Evolutionary conservation across 2,888 invertebrate species (phyloP).

Genomic region (Hemistola chrysoprasaria): DNA sequence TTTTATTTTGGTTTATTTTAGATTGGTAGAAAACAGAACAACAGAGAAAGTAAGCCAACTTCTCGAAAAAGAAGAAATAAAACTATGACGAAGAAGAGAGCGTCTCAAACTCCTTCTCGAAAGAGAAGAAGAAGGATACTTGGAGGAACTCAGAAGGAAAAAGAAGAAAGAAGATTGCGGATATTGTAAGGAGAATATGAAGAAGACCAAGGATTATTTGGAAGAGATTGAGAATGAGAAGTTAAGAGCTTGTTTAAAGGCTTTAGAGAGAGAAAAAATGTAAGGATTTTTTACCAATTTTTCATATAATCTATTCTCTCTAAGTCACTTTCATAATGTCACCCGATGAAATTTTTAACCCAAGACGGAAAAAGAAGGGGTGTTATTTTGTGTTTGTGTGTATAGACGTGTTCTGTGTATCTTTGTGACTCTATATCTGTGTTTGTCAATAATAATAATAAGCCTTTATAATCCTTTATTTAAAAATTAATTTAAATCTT

Average conservation of each 20-base stretch:
- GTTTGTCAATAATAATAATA: too few relatives aligned
- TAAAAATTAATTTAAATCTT: too few relatives aligned
- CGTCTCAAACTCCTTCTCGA: conserved; percentile 51
- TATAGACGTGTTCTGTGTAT: too few relatives aligned
- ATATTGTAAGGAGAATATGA: conserved; percentile 55
- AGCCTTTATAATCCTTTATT: too few relatives aligned
- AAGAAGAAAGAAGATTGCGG: conserved; percentile 51
- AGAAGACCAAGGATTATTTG: conserved; percentile 42
- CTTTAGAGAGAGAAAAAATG: conserved; percentile 71
- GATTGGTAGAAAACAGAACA: conserved; percentile 62
- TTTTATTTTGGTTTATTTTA: too few relatives aligned
- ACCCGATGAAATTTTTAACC: too few relatives aligned
- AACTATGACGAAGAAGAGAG: conserved; percentile 66
- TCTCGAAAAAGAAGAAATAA: conserved; percentile 56
- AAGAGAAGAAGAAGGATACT: conserved; percentile 51
- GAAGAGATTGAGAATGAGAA: conserved; percentile 61
- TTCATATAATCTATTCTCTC: too few relatives aligned
- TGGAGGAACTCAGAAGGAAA: conserved; percentile 50
- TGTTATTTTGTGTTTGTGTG: too few relatives aligned
- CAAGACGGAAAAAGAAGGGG: too few relatives aligned
- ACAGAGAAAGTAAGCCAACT: conserved; percentile 56
- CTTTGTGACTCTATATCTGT: too few relatives aligned
- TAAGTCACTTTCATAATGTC: too few relatives aligned
- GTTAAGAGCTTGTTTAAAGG: conserved; percentile 60
- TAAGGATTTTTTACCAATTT: conserved; percentile 37